A percentile compares a stretch with the other conserved stretches of the same genome.
Conservation (phyloP, 2,888 invertebrate genomes). For the Scelioninae gen. 1 region DNA sequence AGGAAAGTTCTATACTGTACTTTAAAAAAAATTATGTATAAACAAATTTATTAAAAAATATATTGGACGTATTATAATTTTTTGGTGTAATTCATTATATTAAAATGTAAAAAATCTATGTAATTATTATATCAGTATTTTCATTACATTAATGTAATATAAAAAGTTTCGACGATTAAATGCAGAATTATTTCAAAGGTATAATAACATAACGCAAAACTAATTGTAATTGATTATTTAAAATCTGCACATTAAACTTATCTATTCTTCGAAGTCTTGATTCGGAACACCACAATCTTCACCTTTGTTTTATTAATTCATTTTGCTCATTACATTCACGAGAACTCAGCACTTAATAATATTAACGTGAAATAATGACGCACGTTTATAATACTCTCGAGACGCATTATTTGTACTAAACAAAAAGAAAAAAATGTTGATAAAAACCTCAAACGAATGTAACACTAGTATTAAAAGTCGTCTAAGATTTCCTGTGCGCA, state of each 20-base stretch:
- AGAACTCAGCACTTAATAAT: conserved; percentile 17
- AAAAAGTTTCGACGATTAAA: too few species aligned
- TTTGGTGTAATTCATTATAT: too few species aligned
- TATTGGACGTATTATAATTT: too few species aligned
- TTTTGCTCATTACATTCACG: neutral
- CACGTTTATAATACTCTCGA: neutral
- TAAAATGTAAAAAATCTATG: too few species aligned
- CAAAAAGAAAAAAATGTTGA: conserved; percentile 2
- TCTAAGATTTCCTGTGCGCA: conserved; percentile 25
- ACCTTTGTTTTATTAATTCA: conserved; percentile 13
- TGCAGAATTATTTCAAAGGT: too few species aligned
- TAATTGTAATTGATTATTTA: neutral
- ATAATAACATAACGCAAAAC: too few species aligned
- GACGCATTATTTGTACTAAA: conserved; percentile 10
- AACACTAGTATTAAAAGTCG: conserved; percentile 15
- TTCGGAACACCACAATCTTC: neutral
- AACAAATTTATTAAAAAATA: too few species aligned
- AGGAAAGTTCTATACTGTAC: too few species aligned
- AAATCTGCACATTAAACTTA: neutral
- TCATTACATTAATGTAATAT: too few species aligned
- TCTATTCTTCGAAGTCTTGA: conserved; percentile 6
- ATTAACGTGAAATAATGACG: conserved; percentile 2
- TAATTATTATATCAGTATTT: too few species aligned
- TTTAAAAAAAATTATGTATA: too few species aligned
- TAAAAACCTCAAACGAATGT: neutral